Conservation (phyloP, 2,113 vertebrate genomes). For the Seriola rivoliana region DNA sequence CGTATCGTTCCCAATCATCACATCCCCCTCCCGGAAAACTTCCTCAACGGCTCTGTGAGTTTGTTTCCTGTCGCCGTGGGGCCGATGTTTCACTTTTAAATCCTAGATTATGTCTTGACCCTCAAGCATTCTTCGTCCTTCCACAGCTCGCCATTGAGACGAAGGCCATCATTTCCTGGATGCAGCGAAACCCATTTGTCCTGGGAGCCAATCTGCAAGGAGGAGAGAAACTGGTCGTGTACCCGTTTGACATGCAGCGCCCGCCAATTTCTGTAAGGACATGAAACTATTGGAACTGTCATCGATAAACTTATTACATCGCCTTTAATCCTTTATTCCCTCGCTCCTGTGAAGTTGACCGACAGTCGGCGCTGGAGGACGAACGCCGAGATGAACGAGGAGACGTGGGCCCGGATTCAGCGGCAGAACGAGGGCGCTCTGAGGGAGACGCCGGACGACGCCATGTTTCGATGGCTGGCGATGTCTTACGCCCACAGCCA, state of each 20-base stretch:
- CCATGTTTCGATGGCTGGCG: conserved; percentile 96
- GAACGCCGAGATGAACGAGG: conserved; percentile 82
- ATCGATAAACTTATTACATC: neutral
- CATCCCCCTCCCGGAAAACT: conserved; percentile 90
- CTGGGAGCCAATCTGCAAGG: conserved; percentile 96
- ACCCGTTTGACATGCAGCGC: conserved; percentile 85
- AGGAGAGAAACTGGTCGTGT: conserved; percentile 92
- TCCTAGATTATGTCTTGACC: accelerated
- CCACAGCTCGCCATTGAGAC: conserved; percentile 91
- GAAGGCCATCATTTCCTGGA: conserved; percentile 92
- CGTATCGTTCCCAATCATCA: conserved; percentile 92
- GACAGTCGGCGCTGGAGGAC: conserved; percentile 69
- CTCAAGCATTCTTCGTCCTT: neutral
- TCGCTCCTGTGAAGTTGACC: conserved; percentile 13
- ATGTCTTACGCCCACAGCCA: conserved; percentile 96
- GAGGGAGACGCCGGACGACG: conserved; percentile 89
- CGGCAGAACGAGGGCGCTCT: conserved; percentile 82
- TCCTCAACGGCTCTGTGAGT: conserved; percentile 86
- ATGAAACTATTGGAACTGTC: neutral
- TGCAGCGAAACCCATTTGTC: conserved; percentile 94
- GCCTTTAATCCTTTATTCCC: neutral
- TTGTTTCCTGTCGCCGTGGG: neutral
- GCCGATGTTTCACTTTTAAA: accelerated
- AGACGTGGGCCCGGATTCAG: conserved; percentile 85
- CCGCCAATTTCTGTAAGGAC: conserved; percentile 69